Conservation (phyloP, 2,113 vertebrate species). For the Urocynchramus pylzowi region DNA sequence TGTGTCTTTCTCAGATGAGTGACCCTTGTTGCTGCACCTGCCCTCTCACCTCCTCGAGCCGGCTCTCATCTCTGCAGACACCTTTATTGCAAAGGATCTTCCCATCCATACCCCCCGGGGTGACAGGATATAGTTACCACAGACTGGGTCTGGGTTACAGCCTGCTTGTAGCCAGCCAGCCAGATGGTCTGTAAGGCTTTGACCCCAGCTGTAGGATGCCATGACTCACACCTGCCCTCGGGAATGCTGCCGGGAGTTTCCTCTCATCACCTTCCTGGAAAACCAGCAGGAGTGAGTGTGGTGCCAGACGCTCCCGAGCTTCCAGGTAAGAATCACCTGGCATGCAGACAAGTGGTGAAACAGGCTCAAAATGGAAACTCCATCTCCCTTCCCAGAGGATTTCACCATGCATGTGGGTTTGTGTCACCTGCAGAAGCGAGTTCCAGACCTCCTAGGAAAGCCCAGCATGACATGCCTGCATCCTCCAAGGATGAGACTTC, state of each 20-base stretch:
- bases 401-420: background rate
- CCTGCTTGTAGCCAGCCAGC: background rate
- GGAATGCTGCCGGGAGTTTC: background rate
- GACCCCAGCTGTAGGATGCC: conserved; percentile 3
- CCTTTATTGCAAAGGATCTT: background rate
- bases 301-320: background rate
- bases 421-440: accelerated
- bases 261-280: conserved; percentile 48
- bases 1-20: background rate
- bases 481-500: background rate
- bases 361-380: background rate
- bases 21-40: background rate
- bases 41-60: accelerated
- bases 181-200: background rate
- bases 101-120: accelerated
- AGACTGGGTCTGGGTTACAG: background rate
- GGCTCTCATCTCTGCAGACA: background rate
- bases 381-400: background rate
- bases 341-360: conserved; percentile 24
- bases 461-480: background rate
- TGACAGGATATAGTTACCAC: background rate
- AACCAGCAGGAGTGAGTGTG: background rate
- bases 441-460: background rate
- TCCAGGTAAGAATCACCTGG: conserved; percentile 42
- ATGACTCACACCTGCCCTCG: conserved; percentile 27